These are phyloP conservation scores for Ophraella communa DNA, from an alignment of 2,888 invertebrate species.

Conservation along the genomic window DNA sequence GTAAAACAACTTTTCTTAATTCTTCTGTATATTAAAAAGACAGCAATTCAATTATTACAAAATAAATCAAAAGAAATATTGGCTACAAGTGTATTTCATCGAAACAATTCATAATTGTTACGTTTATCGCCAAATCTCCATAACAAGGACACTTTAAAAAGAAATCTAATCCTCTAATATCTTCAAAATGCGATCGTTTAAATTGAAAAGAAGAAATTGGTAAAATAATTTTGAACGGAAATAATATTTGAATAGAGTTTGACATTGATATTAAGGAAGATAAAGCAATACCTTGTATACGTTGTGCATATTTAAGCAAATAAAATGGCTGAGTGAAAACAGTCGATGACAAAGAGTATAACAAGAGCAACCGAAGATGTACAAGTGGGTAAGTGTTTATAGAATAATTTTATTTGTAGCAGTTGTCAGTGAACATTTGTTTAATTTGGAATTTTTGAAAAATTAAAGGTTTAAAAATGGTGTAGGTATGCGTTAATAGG, in stretches of 20 bases:
- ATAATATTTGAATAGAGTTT: conserved; percentile 13
- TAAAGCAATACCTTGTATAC: background rate
- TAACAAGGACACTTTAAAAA: background rate
- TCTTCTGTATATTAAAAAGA: background rate
- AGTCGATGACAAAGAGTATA: conserved; percentile 8
- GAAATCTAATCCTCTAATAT: conserved; percentile 2
- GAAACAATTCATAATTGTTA: background rate
- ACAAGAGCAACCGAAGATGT: background rate
- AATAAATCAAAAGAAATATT: background rate
- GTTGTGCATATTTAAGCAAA: conserved; percentile 10
- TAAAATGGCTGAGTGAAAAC: background rate
- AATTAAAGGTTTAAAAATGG: too few relatives aligned
- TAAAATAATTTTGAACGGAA: conserved; percentile 11
- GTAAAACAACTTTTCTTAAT: too few relatives aligned
- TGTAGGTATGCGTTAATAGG: too few relatives aligned
- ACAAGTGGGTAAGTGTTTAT: conserved; percentile 1
- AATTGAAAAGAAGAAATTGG: background rate
- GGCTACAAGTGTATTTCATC: background rate
- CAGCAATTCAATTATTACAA: background rate
- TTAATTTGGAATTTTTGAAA: too few relatives aligned
- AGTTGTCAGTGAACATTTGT: background rate
- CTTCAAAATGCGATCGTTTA: background rate
- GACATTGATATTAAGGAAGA: conserved; percentile 16
- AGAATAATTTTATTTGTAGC: too few relatives aligned
- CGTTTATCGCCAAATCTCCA: background rate